These are phyloP conservation scores for Papilio protenor DNA, from an alignment of 2,888 invertebrate genomes.

Conservation along the genomic window DNA sequence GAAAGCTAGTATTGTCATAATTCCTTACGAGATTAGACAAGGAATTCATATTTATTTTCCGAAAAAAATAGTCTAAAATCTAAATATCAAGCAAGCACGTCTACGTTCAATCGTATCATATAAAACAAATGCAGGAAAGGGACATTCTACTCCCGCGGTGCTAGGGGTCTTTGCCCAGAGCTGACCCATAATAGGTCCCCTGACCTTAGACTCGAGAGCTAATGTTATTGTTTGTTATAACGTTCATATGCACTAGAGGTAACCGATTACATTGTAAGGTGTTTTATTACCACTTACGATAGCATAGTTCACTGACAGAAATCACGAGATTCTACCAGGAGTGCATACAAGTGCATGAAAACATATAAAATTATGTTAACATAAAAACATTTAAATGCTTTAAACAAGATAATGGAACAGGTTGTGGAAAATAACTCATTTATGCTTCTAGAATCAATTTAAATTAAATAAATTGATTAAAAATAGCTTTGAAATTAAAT, in stretches of 20 bases:
- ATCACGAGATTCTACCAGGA: background rate
- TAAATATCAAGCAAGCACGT: background rate
- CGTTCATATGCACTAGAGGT: slow-evolving; percentile 6
- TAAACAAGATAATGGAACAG: background rate
- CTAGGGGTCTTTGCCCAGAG: slow-evolving; percentile 36
- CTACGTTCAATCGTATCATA: background rate
- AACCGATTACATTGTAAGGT: slow-evolving; percentile 20
- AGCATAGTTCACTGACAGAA: background rate
- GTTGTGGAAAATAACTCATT: background rate
- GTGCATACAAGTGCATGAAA: background rate
- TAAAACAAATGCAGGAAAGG: slow-evolving; percentile 19
- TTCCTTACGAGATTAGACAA: background rate
- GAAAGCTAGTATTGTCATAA: too few species aligned
- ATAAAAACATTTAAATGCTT: background rate
- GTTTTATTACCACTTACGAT: slow-evolving; percentile 10
- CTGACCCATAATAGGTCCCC: slow-evolving; percentile 43
- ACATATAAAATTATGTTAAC: background rate
- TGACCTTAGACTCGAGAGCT: slow-evolving; percentile 38
- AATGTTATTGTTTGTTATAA: slow-evolving; percentile 33
- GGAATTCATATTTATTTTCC: background rate
- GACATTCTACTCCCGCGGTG: slow-evolving; percentile 20
- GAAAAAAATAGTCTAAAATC: background rate
- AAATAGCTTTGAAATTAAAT: background rate
- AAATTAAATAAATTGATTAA: background rate
- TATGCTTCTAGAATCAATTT: background rate